A percentile compares a stretch with the other conserved stretches of the same genome.
These are phyloP conservation scores for Caenorhabditis tropicalis DNA, from an alignment of 1,140 invertebrate species.

Conservation along the genomic window DNA sequence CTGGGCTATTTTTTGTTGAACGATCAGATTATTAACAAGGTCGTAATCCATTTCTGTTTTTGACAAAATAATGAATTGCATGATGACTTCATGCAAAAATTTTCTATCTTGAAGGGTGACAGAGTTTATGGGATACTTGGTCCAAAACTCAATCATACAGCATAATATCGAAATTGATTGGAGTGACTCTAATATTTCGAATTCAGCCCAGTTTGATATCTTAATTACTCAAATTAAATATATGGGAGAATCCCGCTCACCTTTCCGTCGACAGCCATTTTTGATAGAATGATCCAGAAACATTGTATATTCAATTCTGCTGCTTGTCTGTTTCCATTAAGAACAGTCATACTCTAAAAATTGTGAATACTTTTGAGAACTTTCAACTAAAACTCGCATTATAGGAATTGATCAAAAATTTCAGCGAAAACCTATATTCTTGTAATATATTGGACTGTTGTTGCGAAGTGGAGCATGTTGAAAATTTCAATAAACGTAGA, in stretches of 20 bases:
- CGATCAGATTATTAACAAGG: background rate
- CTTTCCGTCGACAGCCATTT: background rate
- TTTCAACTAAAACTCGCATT: no score
- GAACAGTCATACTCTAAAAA: no score
- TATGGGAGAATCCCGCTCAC: background rate
- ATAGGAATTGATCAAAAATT: no score
- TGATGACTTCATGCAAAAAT: background rate
- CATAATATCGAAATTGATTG: background rate
- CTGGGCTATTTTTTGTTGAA: background rate
- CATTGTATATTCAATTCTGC: background rate
- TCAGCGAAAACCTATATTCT: no score
- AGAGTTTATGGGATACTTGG: background rate
- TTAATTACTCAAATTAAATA: background rate
- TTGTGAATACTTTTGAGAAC: no score
- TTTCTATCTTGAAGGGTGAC: background rate
- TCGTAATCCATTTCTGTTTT: background rate
- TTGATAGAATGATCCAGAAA: slow-evolving; percentile 2
- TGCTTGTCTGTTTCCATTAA: background rate
- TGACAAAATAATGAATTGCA: background rate
- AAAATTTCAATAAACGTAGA: background rate
- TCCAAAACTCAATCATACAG: slow-evolving; percentile 2
- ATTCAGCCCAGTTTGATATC: background rate
- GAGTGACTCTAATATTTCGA: background rate
- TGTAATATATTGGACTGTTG: no score
- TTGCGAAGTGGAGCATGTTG: background rate